Conservation (phyloP, 2,113 vertebrate species). For the Nestor notabilis region DNA sequence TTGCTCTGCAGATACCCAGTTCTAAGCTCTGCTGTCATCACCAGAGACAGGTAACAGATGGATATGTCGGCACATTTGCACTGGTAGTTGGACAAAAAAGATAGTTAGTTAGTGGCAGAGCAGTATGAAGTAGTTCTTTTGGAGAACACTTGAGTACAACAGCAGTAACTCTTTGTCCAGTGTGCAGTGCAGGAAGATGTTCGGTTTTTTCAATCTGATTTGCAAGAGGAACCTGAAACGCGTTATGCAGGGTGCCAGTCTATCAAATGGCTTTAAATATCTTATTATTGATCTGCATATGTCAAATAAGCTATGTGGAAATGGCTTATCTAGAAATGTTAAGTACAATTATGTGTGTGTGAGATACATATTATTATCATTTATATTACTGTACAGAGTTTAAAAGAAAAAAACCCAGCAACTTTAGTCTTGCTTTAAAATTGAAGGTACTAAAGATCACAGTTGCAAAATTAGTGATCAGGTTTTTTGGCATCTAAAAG, state of each 20-base stretch:
- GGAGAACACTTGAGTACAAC: not conserved
- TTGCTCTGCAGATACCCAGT: not conserved
- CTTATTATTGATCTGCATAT: not conserved
- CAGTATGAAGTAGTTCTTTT: not conserved
- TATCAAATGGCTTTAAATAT: not conserved
- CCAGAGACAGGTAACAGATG: not conserved
- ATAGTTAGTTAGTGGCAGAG: fast-evolving
- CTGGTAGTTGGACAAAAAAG: not conserved
- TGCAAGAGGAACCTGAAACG: not conserved
- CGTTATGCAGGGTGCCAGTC: not conserved
- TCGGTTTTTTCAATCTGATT: not conserved
- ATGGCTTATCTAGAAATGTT: not conserved
- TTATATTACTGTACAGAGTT: not conserved
- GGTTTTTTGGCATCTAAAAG: not conserved
- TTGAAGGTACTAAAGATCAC: not conserved
- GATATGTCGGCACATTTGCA: fast-evolving
- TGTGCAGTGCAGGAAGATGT: fast-evolving
- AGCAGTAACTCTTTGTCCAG: not conserved
- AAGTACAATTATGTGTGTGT: fast-evolving
- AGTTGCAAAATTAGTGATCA: not conserved
- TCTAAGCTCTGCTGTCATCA: not conserved
- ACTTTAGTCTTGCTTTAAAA: not conserved
- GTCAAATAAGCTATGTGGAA: not conserved
- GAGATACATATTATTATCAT: not conserved
- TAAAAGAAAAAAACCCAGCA: not conserved